Conservation (phyloP, 2,888 invertebrate species). For the Dyspetes luteomarginatus region DNA sequence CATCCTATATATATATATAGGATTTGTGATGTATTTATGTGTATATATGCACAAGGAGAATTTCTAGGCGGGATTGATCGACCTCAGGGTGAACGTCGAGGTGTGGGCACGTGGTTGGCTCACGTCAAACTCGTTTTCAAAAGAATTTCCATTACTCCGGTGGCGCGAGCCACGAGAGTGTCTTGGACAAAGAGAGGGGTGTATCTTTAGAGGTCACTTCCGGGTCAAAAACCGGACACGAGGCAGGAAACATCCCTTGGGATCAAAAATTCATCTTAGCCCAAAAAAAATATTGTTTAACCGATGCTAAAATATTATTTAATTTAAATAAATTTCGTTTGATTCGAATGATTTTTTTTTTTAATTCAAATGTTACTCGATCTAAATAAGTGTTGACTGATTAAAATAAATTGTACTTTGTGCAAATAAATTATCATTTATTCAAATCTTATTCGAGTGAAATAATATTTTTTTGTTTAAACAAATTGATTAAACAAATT, state of each 20-base stretch:
- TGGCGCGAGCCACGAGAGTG: constrained; percentile 25
- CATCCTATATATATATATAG: background rate
- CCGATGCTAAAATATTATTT: background rate
- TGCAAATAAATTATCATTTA: too few species aligned
- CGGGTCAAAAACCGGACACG: constrained; percentile 79
- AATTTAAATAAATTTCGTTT: background rate
- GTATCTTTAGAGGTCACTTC: constrained; percentile 70
- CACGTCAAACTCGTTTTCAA: constrained; percentile 81
- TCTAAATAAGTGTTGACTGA: too few species aligned
- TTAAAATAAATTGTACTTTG: too few species aligned
- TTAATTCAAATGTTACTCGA: too few species aligned
- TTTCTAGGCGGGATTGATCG: constrained; percentile 57
- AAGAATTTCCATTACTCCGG: constrained; percentile 45
- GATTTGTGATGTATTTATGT: background rate
- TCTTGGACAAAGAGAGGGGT: constrained; percentile 24
- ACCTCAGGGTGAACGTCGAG: constrained; percentile 62
- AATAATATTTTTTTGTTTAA: too few species aligned
- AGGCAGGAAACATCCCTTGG: constrained; percentile 28
- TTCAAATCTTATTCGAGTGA: too few species aligned
- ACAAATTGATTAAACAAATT: background rate
- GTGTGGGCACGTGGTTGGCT: constrained; percentile 80
- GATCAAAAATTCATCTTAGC: too few species aligned
- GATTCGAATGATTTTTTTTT: background rate
- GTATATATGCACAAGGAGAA: background rate
- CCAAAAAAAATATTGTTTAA: too few species aligned